Conservation (phyloP, 2,113 vertebrate genomes). For the Nycticryphes semicollaris region DNA sequence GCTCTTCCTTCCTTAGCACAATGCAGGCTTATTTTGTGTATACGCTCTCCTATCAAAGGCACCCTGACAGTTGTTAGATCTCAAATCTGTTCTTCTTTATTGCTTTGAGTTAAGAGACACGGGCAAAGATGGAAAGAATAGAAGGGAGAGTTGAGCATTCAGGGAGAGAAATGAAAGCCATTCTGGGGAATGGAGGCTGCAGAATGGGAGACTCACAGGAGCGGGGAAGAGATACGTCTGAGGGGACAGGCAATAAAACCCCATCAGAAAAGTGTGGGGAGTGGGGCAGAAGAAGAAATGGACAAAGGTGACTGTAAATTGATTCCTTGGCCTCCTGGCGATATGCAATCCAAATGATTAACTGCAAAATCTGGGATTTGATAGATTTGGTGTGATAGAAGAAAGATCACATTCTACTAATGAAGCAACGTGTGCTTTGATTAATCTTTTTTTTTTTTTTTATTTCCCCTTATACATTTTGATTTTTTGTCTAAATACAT, state of each 20-base stretch:
- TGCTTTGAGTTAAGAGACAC: not conserved
- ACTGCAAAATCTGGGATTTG: slow-evolving; percentile 32
- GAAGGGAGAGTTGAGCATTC: slow-evolving; percentile 23
- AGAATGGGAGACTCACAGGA: slow-evolving; percentile 4
- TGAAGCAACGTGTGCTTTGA: not conserved
- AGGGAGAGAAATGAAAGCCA: slow-evolving; percentile 38
- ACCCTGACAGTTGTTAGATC: slow-evolving; percentile 22
- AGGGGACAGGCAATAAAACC: slow-evolving; percentile 23
- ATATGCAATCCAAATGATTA: slow-evolving; percentile 39
- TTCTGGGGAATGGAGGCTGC: not conserved
- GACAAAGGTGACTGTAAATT: not conserved
- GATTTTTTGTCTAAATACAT: not conserved
- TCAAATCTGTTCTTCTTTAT: slow-evolving; percentile 18
- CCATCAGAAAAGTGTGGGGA: not conserved
- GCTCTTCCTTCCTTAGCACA: not conserved
- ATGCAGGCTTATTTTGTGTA: not conserved
- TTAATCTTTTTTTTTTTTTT: not conserved
- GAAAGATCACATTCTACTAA: slow-evolving; percentile 7
- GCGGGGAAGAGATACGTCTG: slow-evolving; percentile 22
- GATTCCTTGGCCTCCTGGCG: slow-evolving; percentile 39
- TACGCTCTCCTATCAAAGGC: not conserved
- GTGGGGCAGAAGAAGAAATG: slow-evolving; percentile 8
- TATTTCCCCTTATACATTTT: not conserved
- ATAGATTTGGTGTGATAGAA: slow-evolving; percentile 23
- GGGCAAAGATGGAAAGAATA: slow-evolving; percentile 37